Conservation (phyloP, 2,113 vertebrate genomes). For the Rhagologus leucostigma region DNA sequence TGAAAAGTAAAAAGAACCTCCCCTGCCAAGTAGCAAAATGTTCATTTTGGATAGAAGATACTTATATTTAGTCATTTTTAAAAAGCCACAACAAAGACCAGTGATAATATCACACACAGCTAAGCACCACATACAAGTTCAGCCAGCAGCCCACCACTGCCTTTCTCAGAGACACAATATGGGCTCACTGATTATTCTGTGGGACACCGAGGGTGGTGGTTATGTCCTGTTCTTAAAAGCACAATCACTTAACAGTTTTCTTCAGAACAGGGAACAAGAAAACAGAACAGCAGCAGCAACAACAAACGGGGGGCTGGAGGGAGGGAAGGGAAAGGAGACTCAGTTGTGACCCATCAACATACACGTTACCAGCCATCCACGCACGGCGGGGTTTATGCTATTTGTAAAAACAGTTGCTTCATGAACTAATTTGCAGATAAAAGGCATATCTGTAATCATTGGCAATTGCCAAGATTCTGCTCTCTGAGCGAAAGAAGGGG, state of each 20-base stretch:
- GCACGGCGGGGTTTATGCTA: rapidly evolving
- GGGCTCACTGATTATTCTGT: not conserved
- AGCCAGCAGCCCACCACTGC: not conserved
- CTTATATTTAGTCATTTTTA: not conserved
- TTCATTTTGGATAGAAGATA: not conserved
- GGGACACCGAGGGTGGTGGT: not conserved
- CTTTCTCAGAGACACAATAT: not conserved
- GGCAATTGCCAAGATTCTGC: not conserved
- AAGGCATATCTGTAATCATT: not conserved
- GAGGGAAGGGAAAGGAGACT: not conserved
- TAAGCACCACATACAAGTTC: not conserved
- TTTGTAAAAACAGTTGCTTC: not conserved
- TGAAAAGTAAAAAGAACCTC: not conserved
- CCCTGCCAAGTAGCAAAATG: not conserved
- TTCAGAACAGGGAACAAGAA: not conserved
- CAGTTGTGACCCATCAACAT: rapidly evolving
- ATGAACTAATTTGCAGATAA: not conserved
- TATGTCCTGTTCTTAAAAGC: not conserved
- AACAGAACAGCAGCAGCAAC: not conserved
- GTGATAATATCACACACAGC: not conserved
- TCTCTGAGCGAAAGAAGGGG: not conserved
- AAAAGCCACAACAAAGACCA: not conserved
- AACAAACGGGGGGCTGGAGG: rapidly evolving
- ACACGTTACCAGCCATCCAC: not conserved
- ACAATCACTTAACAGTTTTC: not conserved